Evolutionary conservation across 2,113 vertebrate species (phyloP).

Genomic region (Alexandromys fortis): DNA sequence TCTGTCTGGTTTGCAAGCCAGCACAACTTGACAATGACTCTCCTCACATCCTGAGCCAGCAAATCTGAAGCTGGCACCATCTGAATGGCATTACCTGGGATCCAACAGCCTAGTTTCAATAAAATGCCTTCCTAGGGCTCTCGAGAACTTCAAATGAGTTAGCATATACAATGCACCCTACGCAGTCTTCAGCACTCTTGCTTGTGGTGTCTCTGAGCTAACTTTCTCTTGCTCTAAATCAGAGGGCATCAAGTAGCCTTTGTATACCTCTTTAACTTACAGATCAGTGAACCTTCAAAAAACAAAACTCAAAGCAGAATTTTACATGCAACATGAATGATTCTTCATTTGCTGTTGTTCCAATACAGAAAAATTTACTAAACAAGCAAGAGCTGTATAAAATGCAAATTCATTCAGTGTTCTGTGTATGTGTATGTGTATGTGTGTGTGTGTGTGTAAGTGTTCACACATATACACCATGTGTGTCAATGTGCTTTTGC

Average conservation of each 20-base stretch:
- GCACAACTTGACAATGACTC: neutral
- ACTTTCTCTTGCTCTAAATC: neutral
- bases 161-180: neutral
- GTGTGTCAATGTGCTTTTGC: neutral
- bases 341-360: conserved; percentile 12
- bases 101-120: neutral
- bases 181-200: neutral
- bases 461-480: too few relatives aligned
- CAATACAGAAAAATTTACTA: neutral
- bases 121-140: neutral
- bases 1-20: neutral
- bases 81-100: neutral
- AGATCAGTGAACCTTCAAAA: neutral
- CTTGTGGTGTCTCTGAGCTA: neutral
- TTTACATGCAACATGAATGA: neutral
- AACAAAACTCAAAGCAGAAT: neutral
- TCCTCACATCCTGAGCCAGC: neutral
- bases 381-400: neutral
- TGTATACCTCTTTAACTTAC: neutral
- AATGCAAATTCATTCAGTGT: neutral
- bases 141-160: neutral
- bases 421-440: neutral
- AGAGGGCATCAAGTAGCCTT: neutral
- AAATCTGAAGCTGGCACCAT: neutral
- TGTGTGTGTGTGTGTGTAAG: neutral